phyloP scores from a whole-genome alignment of 2,113 vertebrate genomes.

The Phalacrocorax pelagicus region DNA sequence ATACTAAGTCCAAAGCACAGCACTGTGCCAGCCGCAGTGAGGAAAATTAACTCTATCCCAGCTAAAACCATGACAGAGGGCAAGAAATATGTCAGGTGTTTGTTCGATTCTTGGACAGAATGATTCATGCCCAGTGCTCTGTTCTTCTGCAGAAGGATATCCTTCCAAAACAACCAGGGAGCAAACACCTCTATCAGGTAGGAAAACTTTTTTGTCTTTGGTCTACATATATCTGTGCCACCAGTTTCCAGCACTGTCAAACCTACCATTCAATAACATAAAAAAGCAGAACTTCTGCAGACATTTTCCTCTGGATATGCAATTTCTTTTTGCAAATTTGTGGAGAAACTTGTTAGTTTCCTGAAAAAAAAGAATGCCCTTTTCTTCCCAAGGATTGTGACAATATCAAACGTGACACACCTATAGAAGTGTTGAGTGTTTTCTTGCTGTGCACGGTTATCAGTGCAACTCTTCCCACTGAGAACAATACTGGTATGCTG shows the following conservation, averaged over 20 bases:
- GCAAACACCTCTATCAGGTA: not conserved
- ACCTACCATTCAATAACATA: not conserved
- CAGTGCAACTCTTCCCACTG: not conserved
- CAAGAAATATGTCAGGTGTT: not conserved
- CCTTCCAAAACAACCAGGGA: not conserved
- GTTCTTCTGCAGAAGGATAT: not conserved
- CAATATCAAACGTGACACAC: not conserved
- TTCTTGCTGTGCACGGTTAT: not conserved
- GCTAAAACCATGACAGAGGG: too few species aligned
- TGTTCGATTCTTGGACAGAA: not conserved
- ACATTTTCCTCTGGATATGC: not conserved
- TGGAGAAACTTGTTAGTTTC: not conserved
- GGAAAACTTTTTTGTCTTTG: not conserved
- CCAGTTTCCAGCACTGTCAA: not conserved
- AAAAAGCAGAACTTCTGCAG: not conserved
- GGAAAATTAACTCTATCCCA: too few species aligned
- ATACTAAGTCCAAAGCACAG: too few species aligned
- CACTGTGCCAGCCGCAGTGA: too few species aligned
- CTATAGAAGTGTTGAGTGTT: not conserved
- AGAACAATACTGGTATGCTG: not conserved
- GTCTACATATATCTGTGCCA: not conserved
- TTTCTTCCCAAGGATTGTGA: not conserved
- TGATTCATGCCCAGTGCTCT: not conserved
- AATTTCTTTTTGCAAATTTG: not conserved
- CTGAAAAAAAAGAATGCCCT: not conserved